Base-by-base conservation (phyloP, 2,113 vertebrate species). In the Nibea albiflora region DNA sequence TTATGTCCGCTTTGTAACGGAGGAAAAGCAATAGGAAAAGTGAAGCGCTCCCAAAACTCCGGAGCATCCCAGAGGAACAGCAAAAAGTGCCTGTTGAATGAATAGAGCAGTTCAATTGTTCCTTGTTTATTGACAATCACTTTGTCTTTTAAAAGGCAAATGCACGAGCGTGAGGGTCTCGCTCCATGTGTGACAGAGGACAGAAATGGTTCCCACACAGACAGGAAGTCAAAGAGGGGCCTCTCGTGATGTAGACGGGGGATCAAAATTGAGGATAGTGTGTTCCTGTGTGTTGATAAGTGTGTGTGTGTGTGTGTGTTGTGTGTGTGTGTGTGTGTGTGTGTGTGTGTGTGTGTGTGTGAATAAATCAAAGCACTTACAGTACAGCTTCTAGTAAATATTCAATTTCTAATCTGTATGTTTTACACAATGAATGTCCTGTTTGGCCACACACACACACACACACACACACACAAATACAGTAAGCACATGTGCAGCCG, bases 191-290 rank as follows among this genome's bases (percentile, higher is more conserved):
- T 94, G 95, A 95, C 94, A 94, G 88, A 83, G 80, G 85, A 89
- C 2, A 85, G 81, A 85, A 88, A 85, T 39, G 86, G 92, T 95
- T 95, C 94, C 94, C 95, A 95, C 94, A 95, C 92, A 86, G 86
- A 83, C 91, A 94, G 95, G 95, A 95, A 95, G 94, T 88, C 85
- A 83, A 84, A 90, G 73, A 88, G 90, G 85, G 93, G 89, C 92
- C 94, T 92, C 91, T 82, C 88, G 92, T 85, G 84, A 90, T 90
- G 63, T 5, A 44, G 65, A 78, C 81, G 70, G 83, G 80, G 78
- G 71, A 88, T 92, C 76, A 89, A 82, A 88, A 87, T 87, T 84
- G 60, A 80, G 73, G 63, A 78, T 73, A 71, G 73, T 58, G 87
- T 62, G 70, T 65, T 39, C 56, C 54, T 53, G 84, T 78, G 78